Evolutionary conservation across 2,888 invertebrate genomes (phyloP), one percentile per base, ranked within the genome.

Genomic region (Rotaria magnacalcarata): DNA sequence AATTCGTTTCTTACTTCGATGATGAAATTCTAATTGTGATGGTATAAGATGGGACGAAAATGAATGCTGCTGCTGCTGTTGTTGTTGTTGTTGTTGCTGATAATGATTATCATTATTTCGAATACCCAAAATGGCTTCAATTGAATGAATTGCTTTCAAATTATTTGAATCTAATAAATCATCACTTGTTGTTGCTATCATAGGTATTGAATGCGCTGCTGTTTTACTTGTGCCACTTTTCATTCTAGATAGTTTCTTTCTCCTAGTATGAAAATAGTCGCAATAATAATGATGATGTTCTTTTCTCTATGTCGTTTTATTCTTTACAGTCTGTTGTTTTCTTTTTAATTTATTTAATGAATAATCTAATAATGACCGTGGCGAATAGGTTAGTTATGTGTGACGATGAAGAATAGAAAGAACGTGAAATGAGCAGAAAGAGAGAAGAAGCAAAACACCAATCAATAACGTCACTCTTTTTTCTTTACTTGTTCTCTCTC

Each of bases 131-230:
- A 80, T 80, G 19, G 80, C 43, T n/a, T 80, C 80, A 80, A 80
- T 80, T 8, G 80, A 80, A 80, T 80, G 80, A 10, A 47, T 47
- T 24, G 47, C 24, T 80, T 47, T 80, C 10, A 47, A n/a, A 80
- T 80, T 80, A 80, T 80, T 80, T 10, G 80, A 47, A 80, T 80
- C 80, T 5, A n/a, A 47, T 80, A 47, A 24, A 80, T 80, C 80
- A 43, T 47, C 80, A 80, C 34, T 67, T 67, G 67, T 27, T 67
- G 67, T 67, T 67, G 34, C 34, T 19, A 34, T 1, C 5, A 60
- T 27, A 4, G 58, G 8, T 8, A 24, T 60, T 10, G 27, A 27
- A 60, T 60, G 24, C 24, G 56, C 27, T 56, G 56, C 24, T 27
- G 27, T 27, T 60, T 27, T 34, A 19, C 5, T 67, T 41, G 19